phyloP scores from a whole-genome alignment of 2,113 vertebrate genomes.

The Tichodroma muraria region DNA sequence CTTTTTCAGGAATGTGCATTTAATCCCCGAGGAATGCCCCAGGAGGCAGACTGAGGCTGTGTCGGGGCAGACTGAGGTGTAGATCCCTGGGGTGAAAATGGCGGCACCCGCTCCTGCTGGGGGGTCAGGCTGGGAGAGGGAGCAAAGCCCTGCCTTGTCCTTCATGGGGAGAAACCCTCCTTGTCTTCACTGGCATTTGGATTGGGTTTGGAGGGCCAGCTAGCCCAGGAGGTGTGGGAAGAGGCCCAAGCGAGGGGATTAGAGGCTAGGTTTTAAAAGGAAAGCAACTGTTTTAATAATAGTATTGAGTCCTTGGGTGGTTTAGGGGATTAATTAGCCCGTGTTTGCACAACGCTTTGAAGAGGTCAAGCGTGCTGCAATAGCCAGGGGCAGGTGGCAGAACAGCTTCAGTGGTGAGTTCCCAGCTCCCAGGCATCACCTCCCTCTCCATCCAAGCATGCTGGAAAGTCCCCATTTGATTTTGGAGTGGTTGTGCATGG shows the following conservation, averaged over 20 bases:
- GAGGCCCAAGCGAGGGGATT: slow-evolving; percentile 13
- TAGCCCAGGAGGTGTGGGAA: background rate
- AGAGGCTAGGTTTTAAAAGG: slow-evolving; percentile 41
- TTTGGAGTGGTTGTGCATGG: background rate
- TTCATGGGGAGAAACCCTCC: background rate
- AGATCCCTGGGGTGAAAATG: accelerated
- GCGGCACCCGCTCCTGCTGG: accelerated
- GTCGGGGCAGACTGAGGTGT: accelerated
- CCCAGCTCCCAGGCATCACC: background rate
- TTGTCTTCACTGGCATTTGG: background rate
- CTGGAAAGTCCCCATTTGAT: accelerated
- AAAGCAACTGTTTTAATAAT: slow-evolving; percentile 51
- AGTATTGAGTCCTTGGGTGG: slow-evolving; percentile 26
- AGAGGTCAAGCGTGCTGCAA: background rate
- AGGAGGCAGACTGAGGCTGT: background rate
- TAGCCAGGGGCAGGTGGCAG: background rate
- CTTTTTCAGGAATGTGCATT: slow-evolving; percentile 50
- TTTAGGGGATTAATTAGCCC: slow-evolving; percentile 43
- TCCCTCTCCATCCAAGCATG: background rate
- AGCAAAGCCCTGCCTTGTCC: background rate
- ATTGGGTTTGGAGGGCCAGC: background rate
- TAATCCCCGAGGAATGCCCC: background rate
- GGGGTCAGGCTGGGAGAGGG: background rate
- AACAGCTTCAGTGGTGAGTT: background rate
- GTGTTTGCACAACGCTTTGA: background rate